Base-by-base conservation (phyloP, 2,888 invertebrate genomes). In the Epistrophe grossulariae region DNA sequence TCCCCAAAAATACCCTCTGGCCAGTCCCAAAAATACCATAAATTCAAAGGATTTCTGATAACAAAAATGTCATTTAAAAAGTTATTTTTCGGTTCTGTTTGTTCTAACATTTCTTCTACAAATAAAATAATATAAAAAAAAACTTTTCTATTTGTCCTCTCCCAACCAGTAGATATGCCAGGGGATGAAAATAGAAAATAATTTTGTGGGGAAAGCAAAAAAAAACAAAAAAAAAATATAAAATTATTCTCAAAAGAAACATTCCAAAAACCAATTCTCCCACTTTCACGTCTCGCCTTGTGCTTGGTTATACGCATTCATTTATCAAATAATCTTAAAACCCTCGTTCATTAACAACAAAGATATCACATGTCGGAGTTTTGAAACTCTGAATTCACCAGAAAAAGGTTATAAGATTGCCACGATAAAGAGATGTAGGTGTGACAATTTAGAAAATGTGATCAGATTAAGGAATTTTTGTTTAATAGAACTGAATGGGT, bases 371-470 rank as follows among this genome's bases (percentile, higher is more conserved):
- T 87, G 87, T 83, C 87, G 72, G 83, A 77, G 82, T 76, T 73
- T 79, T 19, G 50, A 66, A 40, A 38, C 50, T 68, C 68, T 55
- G 71, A 60, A 76, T 79, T 50, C 31, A 73, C 50, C 71, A 52
- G 24, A 43, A 76, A 85, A 87, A 87, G 87, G 83, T 79, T 82
- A n/a, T n/a, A 74, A 74, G 83, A 87, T 87, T 72, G 24, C 52
- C 52, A 28, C 13, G 87, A 87, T 87, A 76, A 73, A 76, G 79
- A 87, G 87, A 87, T 76, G 87, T 87, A 87, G 87, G 87, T 87
- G 87, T 83, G 87, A 87, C 87, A 87, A 87, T 87, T 83, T 79
- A 76, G 79, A 83, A 83, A 87, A 87, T 87, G 83, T 83, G 87
- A 87, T 87, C 87, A 83, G 87, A 83, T 87, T 87, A 83, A 74